These are phyloP conservation scores for Corythaeola cristata DNA, from an alignment of 2,113 vertebrate species.

Conservation along the genomic window DNA sequence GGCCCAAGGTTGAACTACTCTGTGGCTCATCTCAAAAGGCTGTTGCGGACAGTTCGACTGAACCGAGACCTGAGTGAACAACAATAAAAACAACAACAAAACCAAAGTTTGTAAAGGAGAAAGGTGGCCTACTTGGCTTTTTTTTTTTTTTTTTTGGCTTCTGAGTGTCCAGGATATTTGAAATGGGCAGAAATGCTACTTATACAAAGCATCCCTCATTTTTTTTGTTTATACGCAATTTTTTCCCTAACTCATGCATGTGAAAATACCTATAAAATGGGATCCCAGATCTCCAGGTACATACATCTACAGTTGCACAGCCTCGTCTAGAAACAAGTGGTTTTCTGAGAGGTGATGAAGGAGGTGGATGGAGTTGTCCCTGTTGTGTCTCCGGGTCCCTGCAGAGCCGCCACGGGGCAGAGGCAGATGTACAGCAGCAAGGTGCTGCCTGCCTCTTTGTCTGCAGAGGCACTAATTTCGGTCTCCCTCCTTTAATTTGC, in stretches of 20 bases:
- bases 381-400: neutral
- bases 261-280: neutral
- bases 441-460: conserved; percentile 8
- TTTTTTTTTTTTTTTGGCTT: neutral
- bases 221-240: neutral
- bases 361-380: neutral
- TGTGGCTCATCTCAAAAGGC: conserved; percentile 46
- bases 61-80: neutral
- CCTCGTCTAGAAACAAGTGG: neutral
- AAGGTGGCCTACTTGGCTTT: neutral
- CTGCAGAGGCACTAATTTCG: conserved; percentile 1
- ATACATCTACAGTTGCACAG: neutral
- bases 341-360: neutral
- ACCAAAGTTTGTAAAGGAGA: neutral
- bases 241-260: neutral
- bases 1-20: conserved; percentile 61
- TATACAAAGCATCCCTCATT: neutral
- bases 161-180: neutral
- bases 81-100: neutral
- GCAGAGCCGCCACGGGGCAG: neutral
- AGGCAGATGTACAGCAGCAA: conserved; percentile 47
- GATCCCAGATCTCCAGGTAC: neutral
- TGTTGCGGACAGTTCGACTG: neutral
- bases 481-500: conserved; percentile 34
- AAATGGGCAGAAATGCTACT: neutral